These are phyloP conservation scores for Hypolimnas misippus DNA, from an alignment of 2,888 invertebrate genomes.

Conservation along the genomic window DNA sequence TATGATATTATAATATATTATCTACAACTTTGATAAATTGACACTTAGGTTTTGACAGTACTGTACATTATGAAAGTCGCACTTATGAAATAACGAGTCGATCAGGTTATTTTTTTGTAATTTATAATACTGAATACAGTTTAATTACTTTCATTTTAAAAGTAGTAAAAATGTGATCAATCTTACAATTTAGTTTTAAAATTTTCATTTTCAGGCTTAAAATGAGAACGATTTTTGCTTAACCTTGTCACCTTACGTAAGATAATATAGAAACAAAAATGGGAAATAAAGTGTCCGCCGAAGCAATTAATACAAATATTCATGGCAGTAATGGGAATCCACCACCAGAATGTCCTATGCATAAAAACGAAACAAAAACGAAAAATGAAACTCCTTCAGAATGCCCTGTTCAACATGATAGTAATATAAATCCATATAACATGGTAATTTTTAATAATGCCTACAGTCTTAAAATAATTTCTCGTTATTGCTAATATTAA, in stretches of 20 bases:
- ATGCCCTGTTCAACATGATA: constrained; percentile 88
- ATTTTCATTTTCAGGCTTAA: constrained; percentile 40
- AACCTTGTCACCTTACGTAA: constrained; percentile 76
- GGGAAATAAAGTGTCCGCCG: constrained; percentile 76
- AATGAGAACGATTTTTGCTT: constrained; percentile 46
- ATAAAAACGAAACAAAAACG: constrained; percentile 78
- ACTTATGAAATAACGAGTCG: too few species aligned
- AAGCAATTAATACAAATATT: constrained; percentile 53
- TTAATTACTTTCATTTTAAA: too few species aligned
- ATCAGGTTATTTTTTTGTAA: neutral
- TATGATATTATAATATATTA: too few species aligned
- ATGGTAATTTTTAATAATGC: constrained; percentile 84
- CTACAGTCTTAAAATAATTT: neutral
- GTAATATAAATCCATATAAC: constrained; percentile 90
- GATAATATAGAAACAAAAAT: constrained; percentile 55
- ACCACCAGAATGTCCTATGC: constrained; percentile 95
- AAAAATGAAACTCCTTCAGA: constrained; percentile 73
- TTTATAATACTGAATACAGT: neutral
- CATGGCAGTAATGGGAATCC: constrained; percentile 63
- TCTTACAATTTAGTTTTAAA: neutral
- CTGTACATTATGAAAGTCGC: too few species aligned
- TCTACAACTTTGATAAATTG: too few species aligned
- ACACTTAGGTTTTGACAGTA: too few species aligned
- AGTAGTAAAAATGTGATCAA: neutral
- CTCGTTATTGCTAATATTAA: neutral